Percentiles rank a stretch among this genome's conserved stretches.
Conservation (phyloP, 1,140 invertebrate genomes). For the Aphelenchoides besseyi region DNA sequence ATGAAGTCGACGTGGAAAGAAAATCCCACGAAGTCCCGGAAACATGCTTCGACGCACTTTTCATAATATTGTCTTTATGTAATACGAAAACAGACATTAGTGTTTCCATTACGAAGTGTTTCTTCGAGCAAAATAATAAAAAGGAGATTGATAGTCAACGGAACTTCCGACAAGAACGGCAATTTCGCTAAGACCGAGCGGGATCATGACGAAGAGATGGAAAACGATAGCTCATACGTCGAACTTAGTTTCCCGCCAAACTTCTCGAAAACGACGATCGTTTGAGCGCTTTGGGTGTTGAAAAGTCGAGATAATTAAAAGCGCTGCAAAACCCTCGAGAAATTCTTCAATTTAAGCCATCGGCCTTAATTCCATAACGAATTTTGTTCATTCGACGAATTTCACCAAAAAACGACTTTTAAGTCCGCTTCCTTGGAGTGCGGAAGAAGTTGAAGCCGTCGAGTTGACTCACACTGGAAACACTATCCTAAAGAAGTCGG, state of each 20-base stretch:
- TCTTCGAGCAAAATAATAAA: not conserved
- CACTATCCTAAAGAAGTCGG: not conserved
- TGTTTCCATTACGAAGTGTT: not conserved
- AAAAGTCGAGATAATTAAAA: not conserved
- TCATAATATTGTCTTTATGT: no score
- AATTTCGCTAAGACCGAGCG: no score
- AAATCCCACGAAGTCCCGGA: not conserved
- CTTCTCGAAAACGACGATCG: no score
- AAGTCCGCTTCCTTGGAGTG: not conserved
- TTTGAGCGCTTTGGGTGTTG: no score
- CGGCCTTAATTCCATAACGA: constrained; percentile 1
- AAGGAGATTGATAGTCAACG: no score
- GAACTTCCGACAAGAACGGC: no score
- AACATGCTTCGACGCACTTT: not conserved
- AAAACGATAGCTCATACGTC: no score
- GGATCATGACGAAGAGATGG: no score
- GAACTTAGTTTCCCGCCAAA: no score
- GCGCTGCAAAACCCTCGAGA: not conserved
- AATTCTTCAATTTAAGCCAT: not conserved
- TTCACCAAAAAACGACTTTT: not conserved
- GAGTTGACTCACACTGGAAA: not conserved
- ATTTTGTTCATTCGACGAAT: not conserved
- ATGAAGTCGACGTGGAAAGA: not conserved
- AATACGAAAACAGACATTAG: no score
- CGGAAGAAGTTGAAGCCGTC: not conserved